Evolutionary conservation across 2,113 vertebrate genomes (phyloP).

Genomic region (Pterophyllum scalare): DNA sequence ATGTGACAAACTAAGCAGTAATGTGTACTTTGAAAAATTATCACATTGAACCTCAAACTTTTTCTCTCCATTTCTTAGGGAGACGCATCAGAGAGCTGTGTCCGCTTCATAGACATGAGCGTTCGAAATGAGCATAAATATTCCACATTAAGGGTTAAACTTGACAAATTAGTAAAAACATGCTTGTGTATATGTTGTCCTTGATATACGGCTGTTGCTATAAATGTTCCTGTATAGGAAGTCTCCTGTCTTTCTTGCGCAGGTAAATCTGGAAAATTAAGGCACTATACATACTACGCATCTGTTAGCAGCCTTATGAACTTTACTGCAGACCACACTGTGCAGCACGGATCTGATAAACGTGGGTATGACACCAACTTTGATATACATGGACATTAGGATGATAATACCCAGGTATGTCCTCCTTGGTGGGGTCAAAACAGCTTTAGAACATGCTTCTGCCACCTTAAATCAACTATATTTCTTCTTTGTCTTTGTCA

Average conservation of each 20-base stretch:
- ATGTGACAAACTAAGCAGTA: too few species aligned
- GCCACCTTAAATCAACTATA: neutral
- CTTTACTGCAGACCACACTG: neutral
- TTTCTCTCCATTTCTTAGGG: neutral
- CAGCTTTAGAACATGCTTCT: neutral
- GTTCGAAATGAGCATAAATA: neutral
- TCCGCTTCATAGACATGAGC: neutral
- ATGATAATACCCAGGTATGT: conserved; percentile 4
- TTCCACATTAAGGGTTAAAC: too few species aligned
- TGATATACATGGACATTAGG: neutral
- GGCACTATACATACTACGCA: neutral
- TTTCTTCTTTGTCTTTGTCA: neutral
- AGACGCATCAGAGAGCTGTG: neutral
- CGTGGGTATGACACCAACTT: neutral
- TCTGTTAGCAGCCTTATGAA: neutral
- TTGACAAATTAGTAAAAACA: too few species aligned
- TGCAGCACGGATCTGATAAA: neutral
- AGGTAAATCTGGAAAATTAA: neutral
- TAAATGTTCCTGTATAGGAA: too few species aligned
- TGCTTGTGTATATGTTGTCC: neutral
- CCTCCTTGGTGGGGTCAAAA: neutral
- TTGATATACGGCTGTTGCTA: neutral
- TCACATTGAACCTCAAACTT: too few species aligned
- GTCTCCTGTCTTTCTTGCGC: neutral
- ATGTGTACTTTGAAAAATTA: too few species aligned